Conservation (phyloP, 2,888 invertebrate species). For the Craniophora ligustri region DNA sequence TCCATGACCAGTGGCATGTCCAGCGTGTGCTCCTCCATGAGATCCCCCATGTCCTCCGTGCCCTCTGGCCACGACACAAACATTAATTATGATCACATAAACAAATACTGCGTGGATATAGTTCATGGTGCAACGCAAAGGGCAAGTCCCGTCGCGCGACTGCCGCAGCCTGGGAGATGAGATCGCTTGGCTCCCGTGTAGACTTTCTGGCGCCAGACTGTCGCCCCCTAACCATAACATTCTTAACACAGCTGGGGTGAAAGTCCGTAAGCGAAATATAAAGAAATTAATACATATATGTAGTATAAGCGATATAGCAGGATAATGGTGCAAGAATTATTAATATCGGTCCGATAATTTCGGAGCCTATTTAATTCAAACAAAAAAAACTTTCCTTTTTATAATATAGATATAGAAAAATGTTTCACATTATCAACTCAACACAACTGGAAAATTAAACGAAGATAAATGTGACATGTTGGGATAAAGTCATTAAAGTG, state of each 20-base stretch:
- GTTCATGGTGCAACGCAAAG: slow-evolving; percentile 75
- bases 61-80: slow-evolving; percentile 68
- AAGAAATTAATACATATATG: not conserved
- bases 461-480: slow-evolving; percentile 18
- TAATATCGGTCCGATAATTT: too few relatives aligned
- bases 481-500: slow-evolving; percentile 23
- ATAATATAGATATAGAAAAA: too few relatives aligned
- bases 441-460: not conserved
- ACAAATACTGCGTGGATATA: slow-evolving; percentile 57
- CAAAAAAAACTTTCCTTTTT: too few relatives aligned
- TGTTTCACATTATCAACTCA: too few relatives aligned
- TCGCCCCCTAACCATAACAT: slow-evolving; percentile 56
- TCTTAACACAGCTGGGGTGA: slow-evolving; percentile 33
- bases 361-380: too few relatives aligned
- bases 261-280: slow-evolving; percentile 21
- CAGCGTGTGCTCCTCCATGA: slow-evolving; percentile 27
- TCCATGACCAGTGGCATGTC: slow-evolving; percentile 15
- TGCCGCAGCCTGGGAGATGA: slow-evolving; percentile 69
- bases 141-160: slow-evolving; percentile 77
- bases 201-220: slow-evolving; percentile 77
- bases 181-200: slow-evolving; percentile 72
- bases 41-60: slow-evolving; percentile 12
- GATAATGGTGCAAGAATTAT: not conserved
- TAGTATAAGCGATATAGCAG: not conserved
- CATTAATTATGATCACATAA: slow-evolving; percentile 63